phyloP scores from a whole-genome alignment of 2,113 vertebrate species.

The Deroptyus accipitrinus region DNA sequence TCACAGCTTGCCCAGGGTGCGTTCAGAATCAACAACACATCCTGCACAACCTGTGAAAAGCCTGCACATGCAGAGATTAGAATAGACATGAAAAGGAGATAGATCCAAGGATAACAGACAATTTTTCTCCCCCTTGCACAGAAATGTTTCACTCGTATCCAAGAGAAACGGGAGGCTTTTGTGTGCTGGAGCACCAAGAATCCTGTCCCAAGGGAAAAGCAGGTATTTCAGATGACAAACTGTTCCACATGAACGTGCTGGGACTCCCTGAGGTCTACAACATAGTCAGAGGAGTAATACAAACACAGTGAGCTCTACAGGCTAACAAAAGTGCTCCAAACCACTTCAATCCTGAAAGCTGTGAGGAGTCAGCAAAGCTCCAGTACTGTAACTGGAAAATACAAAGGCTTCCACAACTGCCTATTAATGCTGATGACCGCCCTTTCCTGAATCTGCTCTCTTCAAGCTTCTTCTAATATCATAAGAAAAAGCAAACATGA shows the following conservation, averaged over 20 bases:
- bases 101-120: neutral
- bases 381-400: neutral
- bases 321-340: neutral
- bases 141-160: neutral
- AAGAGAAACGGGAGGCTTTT: neutral
- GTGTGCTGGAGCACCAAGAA: neutral
- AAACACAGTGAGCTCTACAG: neutral
- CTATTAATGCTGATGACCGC: neutral
- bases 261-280: neutral
- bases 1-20: neutral
- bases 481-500: conserved; percentile 64
- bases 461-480: conserved; percentile 28
- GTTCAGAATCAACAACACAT: neutral
- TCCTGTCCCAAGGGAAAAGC: neutral
- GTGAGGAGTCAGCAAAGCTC: neutral
- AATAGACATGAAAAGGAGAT: neutral
- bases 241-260: neutral
- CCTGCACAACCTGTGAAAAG: neutral
- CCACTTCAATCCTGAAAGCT: neutral
- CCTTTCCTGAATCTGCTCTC: neutral
- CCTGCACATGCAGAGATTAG: neutral
- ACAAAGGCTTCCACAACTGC: neutral
- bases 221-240: neutral
- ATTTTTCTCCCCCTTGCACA: rapidly evolving
- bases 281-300: neutral